Evolutionary conservation across 2,888 invertebrate genomes (phyloP).

Genomic region (Pyralis farinalis): DNA sequence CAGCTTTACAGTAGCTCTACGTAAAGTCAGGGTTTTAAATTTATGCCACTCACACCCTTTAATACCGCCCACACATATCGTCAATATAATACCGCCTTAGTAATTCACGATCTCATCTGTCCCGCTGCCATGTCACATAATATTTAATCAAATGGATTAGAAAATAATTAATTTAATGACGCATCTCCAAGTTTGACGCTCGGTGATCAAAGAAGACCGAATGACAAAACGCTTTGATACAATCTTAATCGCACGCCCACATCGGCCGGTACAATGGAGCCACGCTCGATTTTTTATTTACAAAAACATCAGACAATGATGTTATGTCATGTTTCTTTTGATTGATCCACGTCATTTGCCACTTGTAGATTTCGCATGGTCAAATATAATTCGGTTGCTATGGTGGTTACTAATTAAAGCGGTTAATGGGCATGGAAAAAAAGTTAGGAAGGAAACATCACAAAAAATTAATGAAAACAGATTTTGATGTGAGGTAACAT

Average conservation of each 20-base stretch:
- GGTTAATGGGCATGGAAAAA: too few species aligned
- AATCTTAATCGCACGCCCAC: constrained; percentile 62
- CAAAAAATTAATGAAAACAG: too few species aligned
- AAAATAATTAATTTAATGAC: constrained; percentile 32
- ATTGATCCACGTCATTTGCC: constrained; percentile 56
- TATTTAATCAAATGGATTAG: constrained; percentile 19
- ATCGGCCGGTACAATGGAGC: constrained; percentile 49
- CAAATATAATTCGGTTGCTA: constrained; percentile 21
- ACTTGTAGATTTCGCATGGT: constrained; percentile 24
- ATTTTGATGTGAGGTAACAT: too few species aligned
- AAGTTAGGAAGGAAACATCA: too few species aligned
- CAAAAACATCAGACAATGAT: constrained; percentile 57
- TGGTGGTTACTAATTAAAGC: constrained; percentile 9
- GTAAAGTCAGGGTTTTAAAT: too few species aligned
- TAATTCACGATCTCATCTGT: background rate
- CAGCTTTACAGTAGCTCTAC: too few species aligned
- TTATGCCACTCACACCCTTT: background rate
- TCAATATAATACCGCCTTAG: background rate
- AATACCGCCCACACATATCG: background rate
- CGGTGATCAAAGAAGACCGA: constrained; percentile 50
- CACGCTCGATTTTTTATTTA: constrained; percentile 31
- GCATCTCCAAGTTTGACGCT: constrained; percentile 16
- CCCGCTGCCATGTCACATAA: constrained; percentile 7
- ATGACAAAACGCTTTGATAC: constrained; percentile 53
- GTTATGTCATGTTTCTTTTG: constrained; percentile 64